Evolutionary conservation across 2,888 invertebrate genomes (phyloP).

Genomic region (Diloba caeruleocephala): DNA sequence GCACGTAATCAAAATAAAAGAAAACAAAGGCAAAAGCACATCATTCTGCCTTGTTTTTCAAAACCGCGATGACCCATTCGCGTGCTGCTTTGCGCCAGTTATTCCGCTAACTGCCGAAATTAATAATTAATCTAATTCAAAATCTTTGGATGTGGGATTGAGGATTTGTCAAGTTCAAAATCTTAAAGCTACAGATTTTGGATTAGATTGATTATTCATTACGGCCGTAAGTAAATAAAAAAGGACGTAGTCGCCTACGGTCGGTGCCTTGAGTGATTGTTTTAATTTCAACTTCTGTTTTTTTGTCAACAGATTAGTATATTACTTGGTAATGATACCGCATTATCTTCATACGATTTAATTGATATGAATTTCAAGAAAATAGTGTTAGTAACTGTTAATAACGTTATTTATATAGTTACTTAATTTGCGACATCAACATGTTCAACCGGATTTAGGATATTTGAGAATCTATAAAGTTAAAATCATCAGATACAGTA

Average conservation of each 20-base stretch:
- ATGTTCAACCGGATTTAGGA: constrained; percentile 1
- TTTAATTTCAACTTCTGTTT: constrained; percentile 40
- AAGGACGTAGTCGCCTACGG: no score
- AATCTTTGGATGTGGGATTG: no score
- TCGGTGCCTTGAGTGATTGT: constrained; percentile 50
- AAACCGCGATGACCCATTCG: no score
- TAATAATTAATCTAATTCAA: no score
- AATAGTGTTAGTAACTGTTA: no score
- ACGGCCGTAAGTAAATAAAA: constrained; percentile 56
- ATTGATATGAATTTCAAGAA: neutral
- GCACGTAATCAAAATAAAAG: constrained; percentile 31
- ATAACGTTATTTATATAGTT: no score
- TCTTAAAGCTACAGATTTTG: no score
- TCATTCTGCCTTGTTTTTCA: constrained; percentile 24
- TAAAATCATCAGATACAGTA: no score
- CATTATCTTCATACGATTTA: neutral
- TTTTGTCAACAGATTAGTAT: constrained; percentile 29
- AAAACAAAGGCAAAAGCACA: constrained; percentile 25
- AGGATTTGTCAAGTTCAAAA: no score
- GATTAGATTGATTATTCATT: no score
- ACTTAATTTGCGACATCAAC: neutral
- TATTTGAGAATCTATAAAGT: constrained; percentile 1
- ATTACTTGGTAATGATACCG: constrained; percentile 9
- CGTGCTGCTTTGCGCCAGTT: constrained; percentile 25
- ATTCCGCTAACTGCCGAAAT: no score